Evolutionary conservation across 2,797 vertebrate species (phyloP), one percentile per base, ranked within the genome.

Genomic region (Lithobates sylvaticus): DNA sequence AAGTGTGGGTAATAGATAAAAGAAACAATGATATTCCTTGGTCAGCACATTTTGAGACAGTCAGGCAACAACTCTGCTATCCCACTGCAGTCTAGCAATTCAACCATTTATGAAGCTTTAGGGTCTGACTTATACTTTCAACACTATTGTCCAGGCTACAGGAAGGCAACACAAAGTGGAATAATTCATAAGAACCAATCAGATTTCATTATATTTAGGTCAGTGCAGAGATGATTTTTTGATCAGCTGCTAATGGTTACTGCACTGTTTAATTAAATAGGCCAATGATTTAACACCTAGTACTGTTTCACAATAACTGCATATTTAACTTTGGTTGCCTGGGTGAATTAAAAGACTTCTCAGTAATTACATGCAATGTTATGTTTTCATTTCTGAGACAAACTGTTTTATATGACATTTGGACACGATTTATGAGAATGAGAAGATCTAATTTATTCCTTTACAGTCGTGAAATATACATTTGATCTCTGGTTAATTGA

Each of bases 401-500:
- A 65, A 26, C 10, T 65, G 23, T 65, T 67, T 65, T 29, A 27
- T 27, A 3, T 44, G 34, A 64, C 54, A 77, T 58, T 2, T 34
- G 23, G 5, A 32, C 26, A 21, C 64, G 77, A 78, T 78, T 78
- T 18, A 78, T 68, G n/a, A 36, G 61, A 0, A 26, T 27, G 8
- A 21, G 36, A 23, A 68, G 64, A 78, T 78, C 61, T 65, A 64
- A 65, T 78, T 16, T 42, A 78, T 78, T 78, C 61, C 23, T 27
- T 78, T 78, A 42, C 23, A 65, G 2, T 67, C 23, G 36, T 26
- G 13, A 78, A 10, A 42, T 27, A 26, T 42, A 27, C 13, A 27
- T 77, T 29, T 39, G 54, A 44, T 29, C 39, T 47, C 26, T 47
- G 77, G 61, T 44, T 67, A 68, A 18, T 5, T 78, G n/a, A 78